Evolutionary conservation across 2,888 invertebrate genomes (phyloP), one percentile per base, ranked within the genome.

Genomic region (Sclerodermus sp.): DNA sequence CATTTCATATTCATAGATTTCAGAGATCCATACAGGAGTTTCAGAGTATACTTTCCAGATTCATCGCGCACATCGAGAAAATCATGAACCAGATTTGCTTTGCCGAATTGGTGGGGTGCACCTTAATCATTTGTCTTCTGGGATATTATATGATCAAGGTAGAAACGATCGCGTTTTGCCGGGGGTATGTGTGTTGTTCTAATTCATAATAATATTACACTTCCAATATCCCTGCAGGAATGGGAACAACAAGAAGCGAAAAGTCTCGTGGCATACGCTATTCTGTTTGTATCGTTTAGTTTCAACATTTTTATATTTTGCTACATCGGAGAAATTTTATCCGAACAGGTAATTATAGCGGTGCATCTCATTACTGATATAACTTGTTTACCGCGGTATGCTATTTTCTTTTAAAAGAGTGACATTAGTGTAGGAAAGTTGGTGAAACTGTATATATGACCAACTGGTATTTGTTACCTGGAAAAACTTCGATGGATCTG

Each of bases 271-370:
- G 39, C 51, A 5, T 49, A 49, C 18, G 14, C 41, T 9, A 59
- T 65, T 10, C 49, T 70, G 9, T 51, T 67, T 3, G 31, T 62
- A 13, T 68, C 71, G 1, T 71, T 71, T 51, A 62, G 55, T 2
- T 69, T 71, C 31, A 72, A 73, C 49, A 71, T 74, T 44, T 71
- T 70, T 17, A 67, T 74, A 59, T 69, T 70, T 48, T 74, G 74
- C 40, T 71, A 66, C 45, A 72, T 73, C 42, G 62, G 60, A 1
- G 62, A 66, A 23, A 47, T 40, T 34, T 31, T 66, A 5, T 42
- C 53, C 1, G 57, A 55, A 12, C 55, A 66, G 64, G 66, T 64
- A 64, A 4, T 30, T 30, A n/a, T n/a, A n/a, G n/a, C n/a, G n/a
- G n/a, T n/a, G n/a, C n/a, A n/a, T n/a, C n/a, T n/a, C n/a, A n/a